Evolutionary conservation across 1,140 invertebrate species (phyloP), one percentile per base, ranked within the genome.

Genomic region (Antheraea pernyi): DNA sequence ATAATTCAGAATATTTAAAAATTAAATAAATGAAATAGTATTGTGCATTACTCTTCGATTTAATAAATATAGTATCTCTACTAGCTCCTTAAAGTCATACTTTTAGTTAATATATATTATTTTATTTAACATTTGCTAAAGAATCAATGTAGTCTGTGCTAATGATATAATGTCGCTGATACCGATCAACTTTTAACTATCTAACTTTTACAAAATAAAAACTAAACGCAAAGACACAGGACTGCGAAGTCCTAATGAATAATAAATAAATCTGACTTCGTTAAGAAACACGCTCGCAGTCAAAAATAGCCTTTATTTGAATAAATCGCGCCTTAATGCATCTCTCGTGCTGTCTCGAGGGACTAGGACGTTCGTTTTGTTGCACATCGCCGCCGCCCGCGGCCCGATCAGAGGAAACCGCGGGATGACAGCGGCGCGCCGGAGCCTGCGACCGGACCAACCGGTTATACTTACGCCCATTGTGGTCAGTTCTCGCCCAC

Each of bases 401-500:
- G 46, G 46, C 16, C 68, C 80, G 80, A 86, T 85, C 84, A 86
- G 83, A 90, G 88, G 88, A 90, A 86, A 85, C 80, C 85, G 77
- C 79, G 77, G 80, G 85, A 86, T 86, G 84, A 86, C 84, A 83
- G 84, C 77, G 79, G 68, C 72, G 82, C 46, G 16, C 46, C 46
- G 46, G 46, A n/a, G 46, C 46, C 11, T 53, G 80, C 80, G 79
- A 84, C 84, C 81, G 81, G 81, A 79, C 73, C 65, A 77, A 91
- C 88, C 88, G 88, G 88, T 91, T 86, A 85, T 84, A 82, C 76
- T 85, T 83, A 85, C 79, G 78, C 81, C 82, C 81, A 86, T 89
- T 83, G 84, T 88, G 88, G 86, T 86, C 85, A 87, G 70, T 88
- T 86, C 86, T 86, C 86, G 76, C 70, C 65, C 68, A 19, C 59